Percentiles rank a stretch among this genome's conserved stretches.
Evolutionary conservation across 1,140 invertebrate species (phyloP).

Genomic region (Megathymus violae): DNA sequence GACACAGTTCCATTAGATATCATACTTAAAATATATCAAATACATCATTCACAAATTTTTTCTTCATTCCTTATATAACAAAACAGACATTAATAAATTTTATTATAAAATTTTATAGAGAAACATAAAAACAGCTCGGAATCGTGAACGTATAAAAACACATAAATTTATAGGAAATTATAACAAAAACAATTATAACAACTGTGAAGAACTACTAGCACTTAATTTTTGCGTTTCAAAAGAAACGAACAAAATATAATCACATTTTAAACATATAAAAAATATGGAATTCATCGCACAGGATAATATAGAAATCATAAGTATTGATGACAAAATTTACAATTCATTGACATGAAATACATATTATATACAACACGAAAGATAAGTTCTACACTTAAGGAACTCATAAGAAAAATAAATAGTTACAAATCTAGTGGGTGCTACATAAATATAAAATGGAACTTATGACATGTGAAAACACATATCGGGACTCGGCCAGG

Average conservation of each 20-base stretch:
- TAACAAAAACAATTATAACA: conserved; percentile 43
- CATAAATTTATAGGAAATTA: conserved; percentile 33
- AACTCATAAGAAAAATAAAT: conserved; percentile 48
- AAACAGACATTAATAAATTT: conserved; percentile 27
- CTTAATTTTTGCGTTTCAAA: conserved; percentile 35
- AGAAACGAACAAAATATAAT: conserved; percentile 29
- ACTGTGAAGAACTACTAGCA: conserved; percentile 50
- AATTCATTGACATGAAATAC: conserved; percentile 71
- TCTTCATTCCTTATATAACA: not conserved
- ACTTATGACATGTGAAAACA: conserved; percentile 35
- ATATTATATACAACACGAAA: conserved; percentile 66
- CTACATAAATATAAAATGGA: conserved; percentile 37
- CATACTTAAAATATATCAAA: not conserved
- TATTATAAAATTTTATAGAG: conserved; percentile 33
- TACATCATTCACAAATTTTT: not conserved
- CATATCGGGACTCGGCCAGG: conserved; percentile 2
- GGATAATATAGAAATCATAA: conserved; percentile 46
- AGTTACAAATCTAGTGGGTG: conserved; percentile 34
- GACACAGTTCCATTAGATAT: not conserved
- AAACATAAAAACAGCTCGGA: conserved; percentile 38
- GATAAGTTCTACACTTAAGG: too few relatives aligned
- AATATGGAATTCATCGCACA: conserved; percentile 40
- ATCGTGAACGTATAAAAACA: conserved; percentile 25
- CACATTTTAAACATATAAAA: conserved; percentile 8
- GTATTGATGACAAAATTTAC: conserved; percentile 51